These are phyloP conservation scores for Eupithecia subumbrata DNA, from an alignment of 2,888 invertebrate species.

Conservation along the genomic window DNA sequence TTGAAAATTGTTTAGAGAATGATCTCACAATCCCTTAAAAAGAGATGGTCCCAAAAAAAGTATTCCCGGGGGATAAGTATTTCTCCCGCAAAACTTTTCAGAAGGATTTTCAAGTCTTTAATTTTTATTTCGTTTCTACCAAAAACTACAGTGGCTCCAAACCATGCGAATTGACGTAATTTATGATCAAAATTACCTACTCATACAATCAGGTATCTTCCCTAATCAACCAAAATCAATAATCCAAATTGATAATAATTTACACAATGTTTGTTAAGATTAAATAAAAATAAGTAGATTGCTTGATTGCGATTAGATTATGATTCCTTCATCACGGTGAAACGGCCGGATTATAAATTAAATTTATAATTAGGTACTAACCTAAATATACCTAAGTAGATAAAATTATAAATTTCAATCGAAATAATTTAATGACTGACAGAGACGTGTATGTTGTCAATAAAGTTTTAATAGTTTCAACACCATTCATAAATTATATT, in stretches of 20 bases:
- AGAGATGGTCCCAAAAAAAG: too few relatives aligned
- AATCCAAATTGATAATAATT: background rate
- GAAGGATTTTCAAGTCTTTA: too few relatives aligned
- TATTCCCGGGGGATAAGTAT: too few relatives aligned
- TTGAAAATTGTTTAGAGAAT: background rate
- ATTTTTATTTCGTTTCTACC: too few relatives aligned
- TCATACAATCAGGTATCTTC: background rate
- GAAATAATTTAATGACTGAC: background rate
- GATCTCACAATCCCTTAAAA: background rate
- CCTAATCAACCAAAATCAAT: background rate
- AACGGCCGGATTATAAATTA: background rate
- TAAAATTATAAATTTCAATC: background rate
- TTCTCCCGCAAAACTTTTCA: too few relatives aligned
- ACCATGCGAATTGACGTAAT: background rate
- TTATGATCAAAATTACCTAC: background rate
- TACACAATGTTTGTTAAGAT: background rate
- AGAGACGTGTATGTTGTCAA: background rate
- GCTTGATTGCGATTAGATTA: background rate
- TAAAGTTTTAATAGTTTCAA: background rate
- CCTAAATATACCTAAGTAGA: background rate
- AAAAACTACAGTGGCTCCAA: too few relatives aligned
- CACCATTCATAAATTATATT: background rate
- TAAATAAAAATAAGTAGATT: background rate
- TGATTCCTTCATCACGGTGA: background rate
- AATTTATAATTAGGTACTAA: background rate